These are phyloP conservation scores for Melierax canorus DNA, from an alignment of 2,113 vertebrate species.

Conservation along the genomic window DNA sequence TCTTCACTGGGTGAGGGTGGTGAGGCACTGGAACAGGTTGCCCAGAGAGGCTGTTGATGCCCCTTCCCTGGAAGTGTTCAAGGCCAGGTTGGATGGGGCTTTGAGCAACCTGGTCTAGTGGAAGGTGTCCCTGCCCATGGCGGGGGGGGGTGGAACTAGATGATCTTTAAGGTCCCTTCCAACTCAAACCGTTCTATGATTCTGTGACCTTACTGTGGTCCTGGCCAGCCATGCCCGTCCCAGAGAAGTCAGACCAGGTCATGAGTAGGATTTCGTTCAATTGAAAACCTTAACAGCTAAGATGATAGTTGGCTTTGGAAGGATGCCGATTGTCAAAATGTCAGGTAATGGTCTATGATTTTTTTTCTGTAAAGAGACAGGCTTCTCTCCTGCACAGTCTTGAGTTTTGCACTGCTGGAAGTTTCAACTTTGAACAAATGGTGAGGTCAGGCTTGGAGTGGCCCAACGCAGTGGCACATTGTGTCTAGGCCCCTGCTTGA, in stretches of 20 bases:
- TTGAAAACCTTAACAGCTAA: not conserved
- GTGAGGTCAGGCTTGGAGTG: not conserved
- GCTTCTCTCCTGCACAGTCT: not conserved
- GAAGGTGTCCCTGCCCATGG: too few species aligned
- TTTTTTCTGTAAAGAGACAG: not conserved
- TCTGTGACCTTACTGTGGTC: not conserved
- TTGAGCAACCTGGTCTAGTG: too few species aligned
- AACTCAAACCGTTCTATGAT: too few species aligned
- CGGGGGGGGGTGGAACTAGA: too few species aligned
- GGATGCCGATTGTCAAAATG: not conserved
- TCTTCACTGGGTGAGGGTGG: too few species aligned
- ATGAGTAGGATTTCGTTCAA: not conserved
- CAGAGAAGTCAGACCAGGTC: not conserved
- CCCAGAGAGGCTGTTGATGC: too few species aligned
- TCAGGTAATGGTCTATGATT: not conserved
- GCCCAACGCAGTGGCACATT: not conserved
- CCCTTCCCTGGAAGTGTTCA: too few species aligned
- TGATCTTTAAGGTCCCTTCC: too few species aligned
- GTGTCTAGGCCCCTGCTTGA: not conserved
- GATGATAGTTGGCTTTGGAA: not conserved
- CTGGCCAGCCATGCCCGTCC: not conserved
- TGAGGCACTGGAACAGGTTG: too few species aligned
- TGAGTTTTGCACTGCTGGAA: not conserved
- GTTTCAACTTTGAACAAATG: not conserved
- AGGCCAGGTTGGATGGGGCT: too few species aligned